These are phyloP conservation scores for Thereva unica DNA, from an alignment of 2,888 invertebrate species.

Conservation along the genomic window DNA sequence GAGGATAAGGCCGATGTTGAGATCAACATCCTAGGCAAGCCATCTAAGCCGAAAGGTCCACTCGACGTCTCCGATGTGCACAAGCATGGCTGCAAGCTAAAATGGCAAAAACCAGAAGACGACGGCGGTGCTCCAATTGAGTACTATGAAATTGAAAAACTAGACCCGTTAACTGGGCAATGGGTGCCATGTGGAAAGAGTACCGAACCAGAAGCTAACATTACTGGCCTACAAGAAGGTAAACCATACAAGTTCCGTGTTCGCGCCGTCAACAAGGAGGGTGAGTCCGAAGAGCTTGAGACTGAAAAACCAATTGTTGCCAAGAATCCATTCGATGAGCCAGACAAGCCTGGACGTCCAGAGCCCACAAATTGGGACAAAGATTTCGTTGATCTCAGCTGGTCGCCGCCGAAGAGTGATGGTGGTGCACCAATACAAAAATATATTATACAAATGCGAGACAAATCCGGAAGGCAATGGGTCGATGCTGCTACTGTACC, in stretches of 20 bases:
- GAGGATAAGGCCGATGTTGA: slow-evolving; percentile 91
- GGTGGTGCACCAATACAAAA: slow-evolving; percentile 97
- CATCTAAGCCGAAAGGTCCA: slow-evolving; percentile 81
- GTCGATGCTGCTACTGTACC: slow-evolving; percentile 78
- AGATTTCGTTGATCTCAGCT: slow-evolving; percentile 92
- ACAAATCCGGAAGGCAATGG: slow-evolving; percentile 85
- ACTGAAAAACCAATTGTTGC: slow-evolving; percentile 93
- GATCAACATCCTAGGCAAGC: slow-evolving; percentile 82
- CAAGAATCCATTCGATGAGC: slow-evolving; percentile 98
- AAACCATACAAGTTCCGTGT: slow-evolving; percentile 99
- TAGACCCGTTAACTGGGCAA: slow-evolving; percentile 87
- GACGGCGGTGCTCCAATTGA: slow-evolving; percentile 94
- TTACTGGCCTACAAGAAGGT: slow-evolving; percentile 85
- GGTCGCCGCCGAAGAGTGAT: slow-evolving; percentile 88
- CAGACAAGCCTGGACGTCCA: slow-evolving; percentile 88
- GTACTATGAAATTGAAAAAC: slow-evolving; percentile 94
- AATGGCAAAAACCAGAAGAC: slow-evolving; percentile 93
- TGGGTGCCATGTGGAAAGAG: slow-evolving; percentile 93
- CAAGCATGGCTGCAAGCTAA: slow-evolving; percentile 87
- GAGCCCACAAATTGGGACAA: slow-evolving; percentile 93
- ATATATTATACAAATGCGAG: slow-evolving; percentile 91
- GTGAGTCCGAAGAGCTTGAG: slow-evolving; percentile 94
- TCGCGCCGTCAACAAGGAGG: slow-evolving; percentile 96
- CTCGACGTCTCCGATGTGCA: slow-evolving; percentile 85
- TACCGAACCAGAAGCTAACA: slow-evolving; percentile 81